Evolutionary conservation across 2,888 invertebrate genomes (phyloP), one percentile per base, ranked within the genome.

Genomic region (Kuschelorhynchus macadamiae): DNA sequence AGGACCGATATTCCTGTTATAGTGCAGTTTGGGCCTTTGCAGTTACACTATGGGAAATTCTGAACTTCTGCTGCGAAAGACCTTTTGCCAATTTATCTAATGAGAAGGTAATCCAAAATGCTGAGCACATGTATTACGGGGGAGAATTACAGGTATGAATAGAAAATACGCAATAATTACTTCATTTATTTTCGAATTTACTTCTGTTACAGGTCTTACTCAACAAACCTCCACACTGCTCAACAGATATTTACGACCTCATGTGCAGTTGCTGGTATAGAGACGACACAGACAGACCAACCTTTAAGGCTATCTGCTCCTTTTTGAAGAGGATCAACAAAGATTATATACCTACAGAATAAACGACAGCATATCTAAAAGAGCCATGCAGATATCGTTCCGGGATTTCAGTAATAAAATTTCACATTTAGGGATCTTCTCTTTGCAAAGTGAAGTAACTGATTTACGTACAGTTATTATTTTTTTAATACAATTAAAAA

Each of bases 221-320:
- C 63, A 92, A 92, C 75, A 88, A 91, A 76, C 94, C 94, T 41
- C 87, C 88, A 55, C 88, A 92, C 69, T 94, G 93, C 82, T 91
- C 93, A 11, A 86, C 88, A 14, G 90, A 91, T 75, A 89, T 94
- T 49, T 93, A 93, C 84, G 88, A 90, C 72, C 85, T 93, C 72
- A 90, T 93, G 91, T 87, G 88, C 78, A 88, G 89, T 76, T 93
- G 89, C 78, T 89, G 89, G 89, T 86, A 85, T 75, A 82, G 88
- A 74, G 88, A 89, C 78, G 88, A 89, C 74, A 81, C 83, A 33
- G 82, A 85, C 55, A 82, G 89, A 74, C 89, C 89, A 41, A 87
- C 86, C 14, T 89, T 89, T 80, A 88, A 88, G 78, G 87, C 92
- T 76, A 90, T 94, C 76, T 88, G 90, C 81, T 85, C 88, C 74